phyloP scores from a whole-genome alignment of 2,113 vertebrate genomes.

The Plecotus auritus region DNA sequence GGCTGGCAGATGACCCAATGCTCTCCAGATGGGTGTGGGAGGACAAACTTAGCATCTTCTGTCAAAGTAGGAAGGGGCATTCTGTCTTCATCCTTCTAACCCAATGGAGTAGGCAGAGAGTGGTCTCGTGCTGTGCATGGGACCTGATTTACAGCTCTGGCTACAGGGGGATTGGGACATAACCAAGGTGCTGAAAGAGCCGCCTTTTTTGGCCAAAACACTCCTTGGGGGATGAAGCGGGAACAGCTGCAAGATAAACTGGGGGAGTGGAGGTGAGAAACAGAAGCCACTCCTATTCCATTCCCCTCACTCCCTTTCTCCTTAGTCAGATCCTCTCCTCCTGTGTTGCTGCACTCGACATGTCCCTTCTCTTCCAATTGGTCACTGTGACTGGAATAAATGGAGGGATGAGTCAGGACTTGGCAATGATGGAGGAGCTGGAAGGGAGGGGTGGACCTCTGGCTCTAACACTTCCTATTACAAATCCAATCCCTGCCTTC shows the following conservation, averaged over 20 bases:
- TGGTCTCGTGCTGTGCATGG: neutral
- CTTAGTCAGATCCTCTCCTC: neutral
- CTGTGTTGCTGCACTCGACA: neutral
- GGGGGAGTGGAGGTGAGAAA: neutral
- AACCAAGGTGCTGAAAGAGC: neutral
- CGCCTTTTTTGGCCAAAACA: neutral
- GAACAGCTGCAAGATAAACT: neutral
- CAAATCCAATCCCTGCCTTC: neutral
- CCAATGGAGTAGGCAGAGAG: neutral
- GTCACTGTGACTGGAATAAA: conserved; percentile 37
- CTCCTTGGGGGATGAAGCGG: neutral
- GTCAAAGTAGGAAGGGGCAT: neutral
- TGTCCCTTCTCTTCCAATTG: conserved; percentile 11
- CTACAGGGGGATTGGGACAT: neutral
- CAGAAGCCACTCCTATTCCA: neutral
- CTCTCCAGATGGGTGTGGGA: neutral
- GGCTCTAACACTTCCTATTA: conserved; percentile 18
- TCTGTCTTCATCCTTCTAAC: neutral
- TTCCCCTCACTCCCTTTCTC: neutral
- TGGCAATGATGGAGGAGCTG: neutral
- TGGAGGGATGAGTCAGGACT: conserved; percentile 47
- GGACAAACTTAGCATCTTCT: neutral
- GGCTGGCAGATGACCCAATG: neutral
- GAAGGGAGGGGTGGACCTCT: neutral
- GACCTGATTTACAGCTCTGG: neutral